Evolutionary conservation across 2,113 vertebrate species (phyloP), one percentile per base, ranked within the genome.

Genomic region (Glareola pratincola): DNA sequence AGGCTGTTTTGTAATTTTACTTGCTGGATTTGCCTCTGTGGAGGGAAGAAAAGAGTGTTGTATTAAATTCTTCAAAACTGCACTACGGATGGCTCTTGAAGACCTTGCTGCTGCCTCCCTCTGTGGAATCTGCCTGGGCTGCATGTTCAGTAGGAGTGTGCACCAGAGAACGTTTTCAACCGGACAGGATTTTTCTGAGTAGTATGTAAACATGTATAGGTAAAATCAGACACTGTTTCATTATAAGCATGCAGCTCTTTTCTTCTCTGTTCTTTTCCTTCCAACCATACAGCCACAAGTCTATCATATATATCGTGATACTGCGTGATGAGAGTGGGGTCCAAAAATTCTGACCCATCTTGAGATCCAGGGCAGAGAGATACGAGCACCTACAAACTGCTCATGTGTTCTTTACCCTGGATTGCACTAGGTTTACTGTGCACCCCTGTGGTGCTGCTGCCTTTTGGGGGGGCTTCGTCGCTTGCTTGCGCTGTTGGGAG

Each of bases 301-400:
- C 17, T 81, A 4, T 14, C 0, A 0, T 29, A 1, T 26, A 1
- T 43, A 2, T 60, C 12, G 26, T 16, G 18, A 68, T 72, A 32
- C 6, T 29, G 11, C 2, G 6, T 23, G 50, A 41, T 51, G 34
- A 47, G 48, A 74, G 18, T 19, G 29, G 12, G 2, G 1, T 62
- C 12, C 34, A 32, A 21, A 53, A 82, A 30, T 85, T 79, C 23
- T 60, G 56, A 26, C n/a, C 47, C 14, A 3, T 32, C 39, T 84
- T 64, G 53, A 32, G 34, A 27, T 37, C 4, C 21, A 7, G 48
- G 12, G 34, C 23, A 22, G 47, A 54, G 53, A 19, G 22, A 10
- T 34, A 2, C 2, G 1, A 8, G 18, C 5, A 1, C 0, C 1
- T 23, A 4, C 24, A 30, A 9, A 9, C 23, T 39, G 48, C 39